Evolutionary conservation across 30 jellyfish, hydroid and myxozoan species (phyloP).

Genomic region (Aurelia aurita): DNA sequence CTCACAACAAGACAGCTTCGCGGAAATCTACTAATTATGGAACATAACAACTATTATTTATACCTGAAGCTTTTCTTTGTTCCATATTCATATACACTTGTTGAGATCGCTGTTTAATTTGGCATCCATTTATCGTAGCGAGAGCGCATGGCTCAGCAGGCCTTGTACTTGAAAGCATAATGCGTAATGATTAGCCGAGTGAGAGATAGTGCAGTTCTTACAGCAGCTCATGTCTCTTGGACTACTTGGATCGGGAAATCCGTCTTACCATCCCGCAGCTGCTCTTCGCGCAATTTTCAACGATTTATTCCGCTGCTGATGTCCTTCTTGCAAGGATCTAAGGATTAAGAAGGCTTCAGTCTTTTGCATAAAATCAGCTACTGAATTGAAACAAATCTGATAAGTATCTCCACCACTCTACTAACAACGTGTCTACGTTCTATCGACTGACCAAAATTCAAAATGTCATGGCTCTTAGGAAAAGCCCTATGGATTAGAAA

Average conservation of each 20-base stretch:
- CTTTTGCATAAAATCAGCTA: too few relatives aligned
- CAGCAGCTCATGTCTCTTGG: slow-evolving; percentile 63
- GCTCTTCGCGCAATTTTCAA: slow-evolving; percentile 36
- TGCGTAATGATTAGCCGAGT: slow-evolving; percentile 9
- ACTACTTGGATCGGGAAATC: slow-evolving; percentile 1
- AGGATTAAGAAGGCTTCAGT: background rate
- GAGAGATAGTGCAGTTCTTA: slow-evolving; percentile 13
- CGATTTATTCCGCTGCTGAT: slow-evolving; percentile 12
- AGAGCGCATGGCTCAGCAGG: slow-evolving; percentile 53
- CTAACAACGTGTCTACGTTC: too few relatives aligned
- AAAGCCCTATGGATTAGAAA: too few relatives aligned
- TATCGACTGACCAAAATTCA: too few relatives aligned
- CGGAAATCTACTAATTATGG: too few relatives aligned
- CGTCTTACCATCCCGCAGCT: slow-evolving; percentile 59
- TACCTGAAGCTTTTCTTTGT: slow-evolving; percentile 47
- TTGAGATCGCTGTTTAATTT: slow-evolving; percentile 27
- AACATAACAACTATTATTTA: too few relatives aligned
- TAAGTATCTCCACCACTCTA: too few relatives aligned
- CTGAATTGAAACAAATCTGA: too few relatives aligned
- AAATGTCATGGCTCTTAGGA: too few relatives aligned
- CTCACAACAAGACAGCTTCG: too few relatives aligned
- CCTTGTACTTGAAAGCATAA: slow-evolving; percentile 59
- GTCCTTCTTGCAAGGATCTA: slow-evolving; percentile 8
- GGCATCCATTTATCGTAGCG: slow-evolving; percentile 26
- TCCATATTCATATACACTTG: slow-evolving; percentile 11